phyloP scores from a whole-genome alignment of 2,113 vertebrate species.

The Pluvialis apricaria region DNA sequence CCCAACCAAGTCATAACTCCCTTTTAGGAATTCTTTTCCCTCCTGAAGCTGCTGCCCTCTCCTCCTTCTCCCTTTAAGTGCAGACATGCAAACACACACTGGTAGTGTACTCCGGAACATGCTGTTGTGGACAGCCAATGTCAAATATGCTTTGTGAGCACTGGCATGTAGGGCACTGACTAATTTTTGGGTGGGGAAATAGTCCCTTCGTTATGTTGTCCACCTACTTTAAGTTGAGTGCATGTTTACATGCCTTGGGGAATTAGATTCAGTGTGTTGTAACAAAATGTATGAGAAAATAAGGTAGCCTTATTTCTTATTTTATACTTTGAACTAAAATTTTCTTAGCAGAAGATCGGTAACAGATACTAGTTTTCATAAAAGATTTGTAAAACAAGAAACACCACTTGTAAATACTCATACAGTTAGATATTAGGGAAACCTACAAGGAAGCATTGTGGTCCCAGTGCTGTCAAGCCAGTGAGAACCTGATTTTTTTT shows the following conservation, averaged over 20 bases:
- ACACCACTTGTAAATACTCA: neutral
- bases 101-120: neutral
- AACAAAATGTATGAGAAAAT: neutral
- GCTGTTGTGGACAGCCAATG: neutral
- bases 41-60: neutral
- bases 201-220: neutral
- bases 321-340: neutral
- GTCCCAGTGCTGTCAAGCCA: neutral
- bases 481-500: neutral
- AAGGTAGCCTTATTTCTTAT: neutral
- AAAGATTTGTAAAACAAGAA: neutral
- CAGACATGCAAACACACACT: rapidly evolving
- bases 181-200: neutral
- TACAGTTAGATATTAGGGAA: neutral
- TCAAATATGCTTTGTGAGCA: neutral
- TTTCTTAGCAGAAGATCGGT: neutral
- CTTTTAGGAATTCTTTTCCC: neutral
- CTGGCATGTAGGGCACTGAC: neutral
- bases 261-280: neutral
- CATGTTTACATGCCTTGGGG: neutral
- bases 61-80: neutral
- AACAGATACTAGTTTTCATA: neutral
- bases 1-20: neutral
- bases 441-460: neutral
- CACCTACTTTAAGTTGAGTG: neutral